Evolutionary conservation across 2,113 vertebrate species (phyloP).

Genomic region (Archocentrus centrarchus): DNA sequence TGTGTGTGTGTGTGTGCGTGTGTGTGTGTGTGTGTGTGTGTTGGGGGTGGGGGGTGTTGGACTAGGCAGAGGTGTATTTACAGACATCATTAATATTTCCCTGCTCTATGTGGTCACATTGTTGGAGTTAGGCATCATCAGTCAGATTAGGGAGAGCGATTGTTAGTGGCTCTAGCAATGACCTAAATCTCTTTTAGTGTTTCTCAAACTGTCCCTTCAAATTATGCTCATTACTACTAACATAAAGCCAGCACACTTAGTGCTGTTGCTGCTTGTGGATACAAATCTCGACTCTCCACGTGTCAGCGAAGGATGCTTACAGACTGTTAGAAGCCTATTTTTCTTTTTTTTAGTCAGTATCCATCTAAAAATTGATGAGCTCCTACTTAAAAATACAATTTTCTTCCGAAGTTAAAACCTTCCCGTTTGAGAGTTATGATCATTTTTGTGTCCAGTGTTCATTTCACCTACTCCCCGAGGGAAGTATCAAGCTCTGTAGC

Average conservation of each 20-base stretch:
- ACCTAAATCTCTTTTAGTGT: constrained; percentile 50
- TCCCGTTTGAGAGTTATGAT: neutral
- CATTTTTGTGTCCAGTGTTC: neutral
- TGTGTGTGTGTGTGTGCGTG: constrained; percentile 8
- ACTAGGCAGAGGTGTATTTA: constrained; percentile 52
- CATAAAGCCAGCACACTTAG: neutral
- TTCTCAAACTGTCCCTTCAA: constrained; percentile 45
- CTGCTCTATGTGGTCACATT: constrained; percentile 54
- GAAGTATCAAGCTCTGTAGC: neutral
- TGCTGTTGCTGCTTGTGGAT: neutral
- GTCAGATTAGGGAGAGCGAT: constrained; percentile 39
- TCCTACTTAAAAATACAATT: neutral
- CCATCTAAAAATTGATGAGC: too few relatives aligned
- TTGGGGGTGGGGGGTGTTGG: constrained; percentile 8
- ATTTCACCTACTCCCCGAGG: neutral
- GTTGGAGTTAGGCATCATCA: constrained; percentile 61
- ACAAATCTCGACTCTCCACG: neutral
- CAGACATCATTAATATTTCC: constrained; percentile 62
- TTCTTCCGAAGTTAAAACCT: neutral
- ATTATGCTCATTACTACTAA: constrained; percentile 27
- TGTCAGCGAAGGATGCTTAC: neutral
- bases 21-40: too few relatives aligned
- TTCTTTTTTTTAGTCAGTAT: too few relatives aligned
- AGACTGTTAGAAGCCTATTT: too few relatives aligned
- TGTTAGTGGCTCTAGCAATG: constrained; percentile 41